Evolutionary conservation across 2,113 vertebrate species (phyloP).

Genomic region (Cynocephalus volans): DNA sequence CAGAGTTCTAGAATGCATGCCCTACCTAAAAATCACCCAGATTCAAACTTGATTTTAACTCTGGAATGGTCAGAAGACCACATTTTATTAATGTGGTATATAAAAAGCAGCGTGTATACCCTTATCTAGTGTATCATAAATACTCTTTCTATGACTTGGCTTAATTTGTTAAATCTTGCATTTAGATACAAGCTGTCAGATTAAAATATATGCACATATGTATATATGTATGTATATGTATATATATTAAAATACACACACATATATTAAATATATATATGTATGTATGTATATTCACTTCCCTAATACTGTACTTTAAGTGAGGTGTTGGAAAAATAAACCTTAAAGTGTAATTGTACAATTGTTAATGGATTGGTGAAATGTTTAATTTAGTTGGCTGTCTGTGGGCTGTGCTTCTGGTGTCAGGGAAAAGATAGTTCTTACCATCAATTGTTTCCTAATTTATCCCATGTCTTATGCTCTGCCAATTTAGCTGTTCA

Average conservation of each 20-base stretch:
- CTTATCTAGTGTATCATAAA: not conserved
- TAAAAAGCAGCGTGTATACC: not conserved
- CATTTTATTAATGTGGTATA: not conserved
- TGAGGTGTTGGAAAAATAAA: slow-evolving; percentile 31
- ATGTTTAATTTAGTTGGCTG: slow-evolving; percentile 12
- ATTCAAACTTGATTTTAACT: not conserved
- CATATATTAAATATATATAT: no score
- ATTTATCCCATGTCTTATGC: slow-evolving; percentile 53
- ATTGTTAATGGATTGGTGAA: slow-evolving; percentile 57
- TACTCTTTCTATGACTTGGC: not conserved
- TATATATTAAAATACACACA: no score
- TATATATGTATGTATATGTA: not conserved
- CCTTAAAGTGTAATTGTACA: not conserved
- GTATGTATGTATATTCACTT: not conserved
- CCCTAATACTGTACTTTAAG: not conserved
- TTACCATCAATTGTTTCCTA: slow-evolving; percentile 56
- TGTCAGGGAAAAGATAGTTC: slow-evolving; percentile 18
- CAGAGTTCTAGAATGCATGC: not conserved
- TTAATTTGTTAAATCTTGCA: not conserved
- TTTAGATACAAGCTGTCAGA: slow-evolving; percentile 1
- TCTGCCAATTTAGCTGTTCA: slow-evolving; percentile 53
- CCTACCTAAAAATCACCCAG: not conserved
- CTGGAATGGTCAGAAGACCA: not conserved
- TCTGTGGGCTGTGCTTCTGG: slow-evolving; percentile 25
- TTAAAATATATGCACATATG: not conserved